Base-by-base conservation (phyloP, 1,140 invertebrate species). In the Monochamus saltuarius region DNA sequence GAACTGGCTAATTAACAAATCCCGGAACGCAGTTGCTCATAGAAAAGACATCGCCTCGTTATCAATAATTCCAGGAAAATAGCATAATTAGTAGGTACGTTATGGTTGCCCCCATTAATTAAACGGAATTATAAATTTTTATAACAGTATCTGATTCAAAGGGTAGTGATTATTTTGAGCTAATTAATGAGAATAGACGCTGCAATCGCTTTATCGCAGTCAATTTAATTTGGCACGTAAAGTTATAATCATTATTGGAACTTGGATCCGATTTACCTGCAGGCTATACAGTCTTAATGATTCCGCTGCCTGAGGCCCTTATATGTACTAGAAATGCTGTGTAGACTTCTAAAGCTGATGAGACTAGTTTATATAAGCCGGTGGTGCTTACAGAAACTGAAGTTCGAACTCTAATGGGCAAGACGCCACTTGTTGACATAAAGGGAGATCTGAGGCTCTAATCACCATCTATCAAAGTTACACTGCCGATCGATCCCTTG, bases 121-220 rank as follows among this genome's bases (percentile, higher is more conserved):
- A 47, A 47, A 47, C 17, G 45, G 45, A 47, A 47, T 47, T 47
- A 47, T 47, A 22, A 22, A 22, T 19, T 47, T 47, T 29, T 10
- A 47, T 29, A 47, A 47, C 45, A 47, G 45, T 47, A 47, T 47
- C 45, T 47, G 17, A 29, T 47, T 47, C 45, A 47, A 47, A 47
- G 45, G 16, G 45, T 22, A 47, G 17, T 29, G 17, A n/a, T 47
- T 29, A 47, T 47, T 47, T 47, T 19, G 45, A 17, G 29, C 14
- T 47, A 47, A 47, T 47, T 47, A 47, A 19, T 47, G 17, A 19
- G 45, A 47, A 47, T 17, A 47, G 42, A 19, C 45, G 45, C 45
- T 47, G 45, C 45, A 47, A 47, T 47, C 45, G 45, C 45, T 47
- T 47, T 17, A 47, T 47, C 45, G 45, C 45, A 47, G 29, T 19